Conservation (phyloP, 2,113 vertebrate species). For the Elachura formosa region DNA sequence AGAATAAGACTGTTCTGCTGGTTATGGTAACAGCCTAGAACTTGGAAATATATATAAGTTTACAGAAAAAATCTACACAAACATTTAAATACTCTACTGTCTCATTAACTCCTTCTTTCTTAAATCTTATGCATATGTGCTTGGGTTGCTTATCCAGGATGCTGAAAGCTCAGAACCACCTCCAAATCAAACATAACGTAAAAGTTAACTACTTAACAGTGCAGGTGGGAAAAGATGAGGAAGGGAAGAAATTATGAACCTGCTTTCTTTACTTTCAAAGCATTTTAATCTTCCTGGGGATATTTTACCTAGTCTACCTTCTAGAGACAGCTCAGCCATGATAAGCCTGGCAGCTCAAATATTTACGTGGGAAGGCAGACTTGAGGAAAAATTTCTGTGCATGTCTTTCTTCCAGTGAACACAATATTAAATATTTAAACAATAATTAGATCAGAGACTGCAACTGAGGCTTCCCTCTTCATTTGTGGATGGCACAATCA, state of each 20-base stretch:
- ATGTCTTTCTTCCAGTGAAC: not conserved
- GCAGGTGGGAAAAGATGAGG: not conserved
- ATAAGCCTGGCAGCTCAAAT: not conserved
- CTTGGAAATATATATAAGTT: not conserved
- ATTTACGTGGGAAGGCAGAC: not conserved
- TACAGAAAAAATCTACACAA: not conserved
- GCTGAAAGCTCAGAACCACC: not conserved
- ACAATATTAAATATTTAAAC: slow-evolving; percentile 14
- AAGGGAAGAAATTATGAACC: not conserved
- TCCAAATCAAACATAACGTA: not conserved
- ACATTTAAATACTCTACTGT: not conserved
- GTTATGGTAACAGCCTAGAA: not conserved
- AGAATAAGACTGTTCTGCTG: not conserved
- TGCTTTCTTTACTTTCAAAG: not conserved
- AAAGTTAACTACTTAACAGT: not conserved
- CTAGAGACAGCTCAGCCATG: not conserved
- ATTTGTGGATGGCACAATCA: not conserved
- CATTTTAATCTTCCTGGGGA: not conserved
- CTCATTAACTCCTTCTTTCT: not conserved
- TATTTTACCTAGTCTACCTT: not conserved
- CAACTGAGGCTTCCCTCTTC: not conserved
- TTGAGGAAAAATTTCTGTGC: not conserved
- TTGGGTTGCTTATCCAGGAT: not conserved
- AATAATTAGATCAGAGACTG: not conserved
- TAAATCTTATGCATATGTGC: not conserved